A percentile compares a stretch with the other conserved stretches of the same genome.
Conservation (phyloP, 2,113 vertebrate species). For the Eretmochelys imbricata region DNA sequence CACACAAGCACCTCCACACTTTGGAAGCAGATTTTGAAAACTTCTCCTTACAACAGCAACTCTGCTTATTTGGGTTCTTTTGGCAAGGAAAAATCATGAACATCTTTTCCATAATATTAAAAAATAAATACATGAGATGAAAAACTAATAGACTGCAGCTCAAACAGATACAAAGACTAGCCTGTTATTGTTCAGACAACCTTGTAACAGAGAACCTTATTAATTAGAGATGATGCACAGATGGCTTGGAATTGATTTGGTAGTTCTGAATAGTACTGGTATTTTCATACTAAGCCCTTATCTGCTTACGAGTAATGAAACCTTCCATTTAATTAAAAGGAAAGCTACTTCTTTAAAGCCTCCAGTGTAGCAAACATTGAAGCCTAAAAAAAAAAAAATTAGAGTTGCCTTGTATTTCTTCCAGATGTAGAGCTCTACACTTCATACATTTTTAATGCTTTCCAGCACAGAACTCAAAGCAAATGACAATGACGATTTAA, state of each 20-base stretch:
- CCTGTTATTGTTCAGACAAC: conserved; percentile 53
- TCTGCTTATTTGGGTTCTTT: not conserved
- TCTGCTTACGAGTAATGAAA: conserved; percentile 1
- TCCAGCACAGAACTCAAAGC: not conserved
- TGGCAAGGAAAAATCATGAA: not conserved
- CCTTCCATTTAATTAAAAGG: conserved; percentile 41
- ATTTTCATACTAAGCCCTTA: conserved; percentile 4
- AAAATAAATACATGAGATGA: not conserved
- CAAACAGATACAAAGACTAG: conserved; percentile 17
- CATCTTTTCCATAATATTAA: conserved; percentile 3
- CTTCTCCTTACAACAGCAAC: not conserved
- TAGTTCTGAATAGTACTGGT: conserved; percentile 8
- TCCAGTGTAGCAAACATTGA: not conserved
- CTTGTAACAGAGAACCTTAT: conserved; percentile 37
- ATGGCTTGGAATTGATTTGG: conserved; percentile 24
- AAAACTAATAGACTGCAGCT: conserved; percentile 2
- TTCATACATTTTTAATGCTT: not conserved
- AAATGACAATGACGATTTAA: no score
- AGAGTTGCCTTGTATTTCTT: not conserved
- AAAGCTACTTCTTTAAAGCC: not conserved
- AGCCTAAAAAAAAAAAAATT: not conserved
- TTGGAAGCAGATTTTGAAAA: not conserved
- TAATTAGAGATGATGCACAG: conserved; percentile 53
- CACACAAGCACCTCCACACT: not conserved
- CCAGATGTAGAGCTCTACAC: not conserved